These are phyloP conservation scores for Xanthia togata DNA, from an alignment of 2,888 invertebrate species.

Conservation along the genomic window DNA sequence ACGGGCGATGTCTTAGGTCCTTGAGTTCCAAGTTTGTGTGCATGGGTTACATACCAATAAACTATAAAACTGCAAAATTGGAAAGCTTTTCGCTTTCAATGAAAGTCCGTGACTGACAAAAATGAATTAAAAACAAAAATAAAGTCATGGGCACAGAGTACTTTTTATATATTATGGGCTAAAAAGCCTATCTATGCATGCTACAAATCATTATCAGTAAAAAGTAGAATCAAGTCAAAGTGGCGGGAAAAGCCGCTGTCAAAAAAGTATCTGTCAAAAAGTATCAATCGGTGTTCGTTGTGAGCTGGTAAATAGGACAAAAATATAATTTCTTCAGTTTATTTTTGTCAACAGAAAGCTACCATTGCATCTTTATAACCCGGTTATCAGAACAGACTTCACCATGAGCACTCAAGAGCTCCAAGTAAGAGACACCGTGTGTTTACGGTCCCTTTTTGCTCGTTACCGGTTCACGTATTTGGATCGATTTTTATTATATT, in stretches of 20 bases:
- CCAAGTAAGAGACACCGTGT: constrained; percentile 56
- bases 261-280: constrained; percentile 44
- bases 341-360: constrained; percentile 10
- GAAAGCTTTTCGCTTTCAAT: no score
- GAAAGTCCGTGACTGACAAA: no score
- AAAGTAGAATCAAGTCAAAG: neutral
- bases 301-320: constrained; percentile 24
- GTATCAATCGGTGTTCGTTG: constrained; percentile 27
- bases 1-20: no score
- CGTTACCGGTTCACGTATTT: constrained; percentile 1
- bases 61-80: no score
- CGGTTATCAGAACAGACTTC: constrained; percentile 4
- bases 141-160: neutral
- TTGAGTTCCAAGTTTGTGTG: no score
- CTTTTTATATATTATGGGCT: neutral
- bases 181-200: constrained; percentile 19
- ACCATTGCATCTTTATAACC: neutral
- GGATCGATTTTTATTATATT: neutral
- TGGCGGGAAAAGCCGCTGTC: constrained; percentile 44
- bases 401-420: constrained; percentile 72
- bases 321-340: constrained; percentile 4
- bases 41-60: no score
- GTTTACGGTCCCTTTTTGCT: neutral
- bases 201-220: neutral
- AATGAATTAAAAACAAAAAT: no score